Evolutionary conservation across 2,888 invertebrate species (phyloP).

Genomic region (Patella caerulea): DNA sequence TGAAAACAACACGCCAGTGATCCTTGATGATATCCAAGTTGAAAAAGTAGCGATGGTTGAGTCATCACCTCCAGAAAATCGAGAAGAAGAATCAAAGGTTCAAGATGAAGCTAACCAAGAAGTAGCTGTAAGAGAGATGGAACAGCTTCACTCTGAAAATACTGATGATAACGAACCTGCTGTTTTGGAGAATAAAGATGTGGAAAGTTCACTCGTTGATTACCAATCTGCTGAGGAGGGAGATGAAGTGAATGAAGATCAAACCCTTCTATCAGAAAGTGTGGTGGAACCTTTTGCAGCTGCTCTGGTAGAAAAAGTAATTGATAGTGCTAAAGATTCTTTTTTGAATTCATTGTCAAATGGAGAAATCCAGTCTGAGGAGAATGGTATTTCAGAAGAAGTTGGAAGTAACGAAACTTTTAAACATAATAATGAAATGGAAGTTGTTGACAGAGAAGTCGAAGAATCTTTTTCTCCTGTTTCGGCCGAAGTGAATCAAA

Average conservation of each 20-base stretch:
- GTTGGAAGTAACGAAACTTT: too few relatives aligned
- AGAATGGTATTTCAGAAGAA: background rate
- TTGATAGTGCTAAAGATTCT: slow-evolving; percentile 15
- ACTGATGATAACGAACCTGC: background rate
- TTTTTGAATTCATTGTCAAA: slow-evolving; percentile 11
- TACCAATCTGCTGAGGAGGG: background rate
- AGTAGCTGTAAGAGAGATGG: too few relatives aligned
- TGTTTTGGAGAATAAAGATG: background rate
- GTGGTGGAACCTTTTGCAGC: slow-evolving; percentile 15
- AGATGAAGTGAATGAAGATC: background rate
- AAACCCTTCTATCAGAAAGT: background rate
- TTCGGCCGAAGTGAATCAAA: background rate
- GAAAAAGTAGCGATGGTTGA: too few relatives aligned
- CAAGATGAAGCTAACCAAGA: too few relatives aligned
- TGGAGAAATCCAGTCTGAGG: background rate
- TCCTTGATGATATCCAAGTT: too few relatives aligned
- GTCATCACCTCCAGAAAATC: too few relatives aligned
- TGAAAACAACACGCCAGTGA: too few relatives aligned
- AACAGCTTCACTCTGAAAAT: background rate
- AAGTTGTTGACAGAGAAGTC: background rate
- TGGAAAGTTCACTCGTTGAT: background rate
- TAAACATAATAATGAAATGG: background rate
- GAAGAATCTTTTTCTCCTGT: slow-evolving; percentile 7
- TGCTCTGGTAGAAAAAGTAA: slow-evolving; percentile 21
- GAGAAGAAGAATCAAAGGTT: too few relatives aligned